Conservation (phyloP, 2,797 vertebrate genomes). For the Danionella dracula region DNA sequence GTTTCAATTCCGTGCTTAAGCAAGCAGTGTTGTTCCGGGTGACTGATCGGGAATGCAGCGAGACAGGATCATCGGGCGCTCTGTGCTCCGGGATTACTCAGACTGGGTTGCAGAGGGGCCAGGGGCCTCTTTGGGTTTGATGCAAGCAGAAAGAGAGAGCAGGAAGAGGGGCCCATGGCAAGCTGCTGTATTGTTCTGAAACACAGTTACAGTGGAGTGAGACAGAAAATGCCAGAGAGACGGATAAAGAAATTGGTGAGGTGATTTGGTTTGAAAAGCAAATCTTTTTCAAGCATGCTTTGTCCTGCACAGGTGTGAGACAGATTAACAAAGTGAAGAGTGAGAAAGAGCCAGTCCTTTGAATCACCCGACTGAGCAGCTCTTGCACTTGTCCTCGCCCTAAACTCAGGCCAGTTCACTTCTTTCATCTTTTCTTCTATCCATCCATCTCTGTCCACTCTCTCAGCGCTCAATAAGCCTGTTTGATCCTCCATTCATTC, state of each 20-base stretch:
- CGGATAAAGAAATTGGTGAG: slow-evolving; percentile 1
- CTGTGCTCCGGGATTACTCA: slow-evolving; percentile 66
- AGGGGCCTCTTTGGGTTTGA: slow-evolving; percentile 63
- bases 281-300: neutral
- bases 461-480: slow-evolving; percentile 67
- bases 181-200: slow-evolving; percentile 51
- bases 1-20: slow-evolving; percentile 8
- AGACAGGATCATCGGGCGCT: slow-evolving; percentile 62
- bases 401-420: neutral
- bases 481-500: slow-evolving; percentile 59
- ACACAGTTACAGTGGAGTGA: slow-evolving; percentile 38
- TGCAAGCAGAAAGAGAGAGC: slow-evolving; percentile 54
- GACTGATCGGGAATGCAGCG: slow-evolving; percentile 65
- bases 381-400: slow-evolving; percentile 38
- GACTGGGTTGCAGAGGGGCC: slow-evolving; percentile 57
- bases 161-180: slow-evolving; percentile 38
- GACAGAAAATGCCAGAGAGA: neutral
- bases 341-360: slow-evolving; percentile 18
- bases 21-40: slow-evolving; percentile 48
- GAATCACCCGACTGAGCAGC: slow-evolving; percentile 23
- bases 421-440: slow-evolving; percentile 45
- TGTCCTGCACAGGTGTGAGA: slow-evolving; percentile 17
- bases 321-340: slow-evolving; percentile 17
- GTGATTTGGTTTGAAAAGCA: neutral
- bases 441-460: slow-evolving; percentile 53